Conservation (phyloP, 2,113 vertebrate genomes). For the Malurus melanocephalus region DNA sequence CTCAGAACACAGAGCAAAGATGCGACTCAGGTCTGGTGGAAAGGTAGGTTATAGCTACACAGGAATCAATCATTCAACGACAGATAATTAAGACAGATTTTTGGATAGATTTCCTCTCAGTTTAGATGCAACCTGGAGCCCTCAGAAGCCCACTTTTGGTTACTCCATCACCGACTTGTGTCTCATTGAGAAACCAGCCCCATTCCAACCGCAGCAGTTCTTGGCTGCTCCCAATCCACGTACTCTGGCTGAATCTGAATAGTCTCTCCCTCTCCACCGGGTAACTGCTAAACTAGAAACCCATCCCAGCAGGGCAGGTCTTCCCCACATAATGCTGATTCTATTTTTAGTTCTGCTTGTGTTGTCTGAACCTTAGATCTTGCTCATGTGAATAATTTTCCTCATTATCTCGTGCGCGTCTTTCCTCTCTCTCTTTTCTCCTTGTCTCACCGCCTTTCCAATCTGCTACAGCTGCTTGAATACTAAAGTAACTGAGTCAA, state of each 20-base stretch:
- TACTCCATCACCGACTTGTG: background rate
- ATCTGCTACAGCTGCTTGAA: constrained; percentile 43
- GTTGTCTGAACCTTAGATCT: constrained; percentile 52
- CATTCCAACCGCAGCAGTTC: background rate
- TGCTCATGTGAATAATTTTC: constrained; percentile 51
- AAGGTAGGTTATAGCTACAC: background rate
- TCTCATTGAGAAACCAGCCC: background rate
- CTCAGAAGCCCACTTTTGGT: background rate
- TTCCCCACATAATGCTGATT: background rate
- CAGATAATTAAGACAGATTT: background rate
- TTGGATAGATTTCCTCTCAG: background rate
- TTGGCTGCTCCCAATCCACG: background rate
- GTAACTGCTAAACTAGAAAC: constrained; percentile 2
- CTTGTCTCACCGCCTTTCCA: constrained; percentile 45
- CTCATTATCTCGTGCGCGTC: constrained; percentile 1
- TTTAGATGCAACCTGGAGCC: background rate
- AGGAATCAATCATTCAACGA: background rate
- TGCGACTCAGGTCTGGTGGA: background rate
- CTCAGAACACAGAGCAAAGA: background rate
- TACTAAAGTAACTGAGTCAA: constrained; percentile 46
- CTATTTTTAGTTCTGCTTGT: constrained; percentile 43
- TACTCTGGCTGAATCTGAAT: background rate
- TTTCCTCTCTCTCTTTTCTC: constrained; percentile 32
- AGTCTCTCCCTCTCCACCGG: background rate
- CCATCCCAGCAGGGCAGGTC: background rate